Conservation (phyloP, 2,888 invertebrate genomes). For the Pristionchus arcanus region DNA sequence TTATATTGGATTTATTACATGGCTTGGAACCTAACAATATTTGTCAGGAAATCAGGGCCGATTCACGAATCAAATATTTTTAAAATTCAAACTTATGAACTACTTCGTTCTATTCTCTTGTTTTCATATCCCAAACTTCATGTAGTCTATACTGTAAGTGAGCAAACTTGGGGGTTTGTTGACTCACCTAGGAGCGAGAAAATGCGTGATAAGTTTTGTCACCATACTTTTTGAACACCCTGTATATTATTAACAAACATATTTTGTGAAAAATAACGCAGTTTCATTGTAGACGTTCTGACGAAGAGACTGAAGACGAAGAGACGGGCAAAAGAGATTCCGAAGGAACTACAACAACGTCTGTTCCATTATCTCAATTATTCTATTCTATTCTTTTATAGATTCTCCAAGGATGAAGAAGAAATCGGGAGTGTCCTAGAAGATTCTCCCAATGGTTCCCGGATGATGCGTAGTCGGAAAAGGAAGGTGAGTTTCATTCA, state of each 20-base stretch:
- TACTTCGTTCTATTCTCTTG: too few species aligned
- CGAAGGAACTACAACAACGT: neutral
- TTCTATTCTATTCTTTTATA: neutral
- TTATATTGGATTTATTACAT: too few species aligned
- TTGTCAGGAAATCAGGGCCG: too few species aligned
- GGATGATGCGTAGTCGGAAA: constrained; percentile 56
- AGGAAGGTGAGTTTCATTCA: constrained; percentile 55
- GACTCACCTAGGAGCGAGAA: too few species aligned
- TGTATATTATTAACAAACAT: neutral
- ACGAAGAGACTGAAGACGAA: constrained; percentile 59
- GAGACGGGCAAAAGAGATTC: neutral
- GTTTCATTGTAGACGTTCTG: neutral
- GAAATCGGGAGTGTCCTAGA: constrained; percentile 46
- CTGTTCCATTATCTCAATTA: neutral
- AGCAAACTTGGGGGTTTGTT: too few species aligned
- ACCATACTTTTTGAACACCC: too few species aligned
- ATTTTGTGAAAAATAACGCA: neutral
- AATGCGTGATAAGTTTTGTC: too few species aligned
- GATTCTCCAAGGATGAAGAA: neutral
- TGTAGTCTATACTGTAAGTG: too few species aligned
- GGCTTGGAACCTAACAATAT: too few species aligned
- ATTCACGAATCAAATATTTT: too few species aligned
- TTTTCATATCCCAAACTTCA: too few species aligned
- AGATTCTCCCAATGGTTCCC: constrained; percentile 52
- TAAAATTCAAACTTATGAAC: too few species aligned